phyloP scores from a whole-genome alignment of 2,888 invertebrate genomes.

The Stenotaenia linearis region DNA sequence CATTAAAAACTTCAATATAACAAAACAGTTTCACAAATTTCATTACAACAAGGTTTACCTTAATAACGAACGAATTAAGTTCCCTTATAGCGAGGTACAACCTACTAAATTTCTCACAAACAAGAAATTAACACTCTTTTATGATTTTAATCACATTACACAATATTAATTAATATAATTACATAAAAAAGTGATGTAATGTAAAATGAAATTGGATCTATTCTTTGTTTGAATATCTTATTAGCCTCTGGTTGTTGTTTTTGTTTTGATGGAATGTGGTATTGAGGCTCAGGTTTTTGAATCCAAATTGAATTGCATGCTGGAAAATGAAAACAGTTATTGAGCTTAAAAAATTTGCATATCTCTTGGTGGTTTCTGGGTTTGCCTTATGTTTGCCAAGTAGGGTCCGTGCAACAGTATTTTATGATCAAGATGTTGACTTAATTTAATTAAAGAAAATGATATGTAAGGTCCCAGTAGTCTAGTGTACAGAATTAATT shows the following conservation, averaged over 20 bases:
- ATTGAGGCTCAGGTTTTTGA: neutral
- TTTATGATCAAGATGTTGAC: conserved; percentile 8
- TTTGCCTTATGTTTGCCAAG: neutral
- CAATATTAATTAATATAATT: too few relatives aligned
- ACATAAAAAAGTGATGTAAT: too few relatives aligned
- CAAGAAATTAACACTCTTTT: too few relatives aligned
- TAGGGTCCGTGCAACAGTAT: neutral
- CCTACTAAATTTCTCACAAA: too few relatives aligned
- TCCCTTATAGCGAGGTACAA: too few relatives aligned
- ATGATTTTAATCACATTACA: too few relatives aligned
- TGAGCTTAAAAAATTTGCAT: conserved; percentile 17
- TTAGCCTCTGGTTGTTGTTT: neutral
- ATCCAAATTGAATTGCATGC: neutral
- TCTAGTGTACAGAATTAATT: neutral
- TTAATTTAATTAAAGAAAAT: conserved; percentile 12
- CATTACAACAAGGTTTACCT: too few relatives aligned
- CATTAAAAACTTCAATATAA: too few relatives aligned
- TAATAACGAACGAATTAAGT: too few relatives aligned
- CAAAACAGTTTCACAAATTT: too few relatives aligned
- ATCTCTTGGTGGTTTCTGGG: conserved; percentile 13
- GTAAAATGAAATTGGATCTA: neutral
- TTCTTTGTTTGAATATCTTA: neutral
- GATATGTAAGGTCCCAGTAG: neutral
- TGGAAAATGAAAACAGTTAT: neutral
- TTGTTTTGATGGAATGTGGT: neutral